These are phyloP conservation scores for Taenaris catops DNA, from an alignment of 2,888 invertebrate genomes.

Conservation along the genomic window DNA sequence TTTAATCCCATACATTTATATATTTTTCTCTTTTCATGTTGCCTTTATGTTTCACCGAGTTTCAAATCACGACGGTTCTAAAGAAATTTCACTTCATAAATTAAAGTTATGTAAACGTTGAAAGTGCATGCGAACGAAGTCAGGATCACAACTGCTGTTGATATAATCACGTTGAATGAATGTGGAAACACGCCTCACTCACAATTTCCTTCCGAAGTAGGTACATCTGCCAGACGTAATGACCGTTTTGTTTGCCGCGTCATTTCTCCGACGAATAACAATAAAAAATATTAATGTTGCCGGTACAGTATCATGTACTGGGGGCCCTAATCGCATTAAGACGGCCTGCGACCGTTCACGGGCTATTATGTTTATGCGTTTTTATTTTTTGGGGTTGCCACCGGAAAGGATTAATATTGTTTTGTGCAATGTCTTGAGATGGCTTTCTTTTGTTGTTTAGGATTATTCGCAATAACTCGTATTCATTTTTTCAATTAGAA, in stretches of 20 bases:
- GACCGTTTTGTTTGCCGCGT: conserved; percentile 64
- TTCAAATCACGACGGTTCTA: too few species aligned
- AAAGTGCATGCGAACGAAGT: too few species aligned
- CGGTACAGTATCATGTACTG: conserved; percentile 52
- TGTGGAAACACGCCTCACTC: conserved; percentile 8
- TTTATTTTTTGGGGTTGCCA: conserved; percentile 51
- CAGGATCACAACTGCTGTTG: too few species aligned
- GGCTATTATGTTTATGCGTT: conserved; percentile 68
- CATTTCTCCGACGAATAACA: conserved; percentile 57
- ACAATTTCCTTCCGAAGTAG: conserved; percentile 12
- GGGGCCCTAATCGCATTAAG: conserved; percentile 54
- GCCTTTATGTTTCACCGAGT: too few species aligned
- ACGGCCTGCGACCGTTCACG: conserved; percentile 65
- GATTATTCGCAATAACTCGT: too few species aligned
- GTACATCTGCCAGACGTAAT: conserved; percentile 51
- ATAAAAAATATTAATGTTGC: conserved; percentile 74
- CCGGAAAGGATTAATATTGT: conserved; percentile 47
- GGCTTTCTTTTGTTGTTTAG: neutral
- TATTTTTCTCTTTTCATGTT: too few species aligned
- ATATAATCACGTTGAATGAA: too few species aligned
- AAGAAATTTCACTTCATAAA: too few species aligned
- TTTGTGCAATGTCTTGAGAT: conserved; percentile 9
- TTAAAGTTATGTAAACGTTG: too few species aligned
- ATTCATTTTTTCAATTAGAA: too few species aligned
- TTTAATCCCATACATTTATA: too few species aligned